These are phyloP conservation scores for Danio tinwini DNA, from an alignment of 2,797 vertebrate species.

Conservation along the genomic window DNA sequence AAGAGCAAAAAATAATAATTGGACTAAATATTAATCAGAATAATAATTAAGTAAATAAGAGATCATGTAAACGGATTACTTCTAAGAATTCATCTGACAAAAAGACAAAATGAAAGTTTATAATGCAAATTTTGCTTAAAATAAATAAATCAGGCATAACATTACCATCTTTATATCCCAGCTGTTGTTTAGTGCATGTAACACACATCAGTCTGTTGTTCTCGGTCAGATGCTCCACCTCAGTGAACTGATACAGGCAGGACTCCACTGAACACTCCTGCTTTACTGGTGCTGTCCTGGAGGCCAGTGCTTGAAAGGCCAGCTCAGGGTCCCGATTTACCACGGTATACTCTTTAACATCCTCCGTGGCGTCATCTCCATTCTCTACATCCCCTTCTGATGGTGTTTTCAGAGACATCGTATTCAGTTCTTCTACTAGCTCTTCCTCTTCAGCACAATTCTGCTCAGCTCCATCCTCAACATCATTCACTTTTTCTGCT, in stretches of 20 bases:
- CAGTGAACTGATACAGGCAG: conserved; percentile 92
- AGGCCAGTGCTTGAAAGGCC: conserved; percentile 87
- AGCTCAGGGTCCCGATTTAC: conserved; percentile 83
- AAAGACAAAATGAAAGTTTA: neutral
- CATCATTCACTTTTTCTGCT: conserved; percentile 38
- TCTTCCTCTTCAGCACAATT: conserved; percentile 61
- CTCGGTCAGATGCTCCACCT: conserved; percentile 88
- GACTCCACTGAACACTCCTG: conserved; percentile 88
- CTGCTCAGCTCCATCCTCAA: neutral
- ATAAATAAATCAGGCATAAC: neutral
- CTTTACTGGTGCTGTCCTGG: conserved; percentile 74
- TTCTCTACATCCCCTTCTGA: conserved; percentile 66
- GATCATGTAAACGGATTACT: too few species aligned
- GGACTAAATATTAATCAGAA: too few species aligned
- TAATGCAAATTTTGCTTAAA: neutral
- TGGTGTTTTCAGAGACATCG: conserved; percentile 70
- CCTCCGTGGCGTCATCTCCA: conserved; percentile 10
- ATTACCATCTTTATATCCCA: conserved; percentile 67
- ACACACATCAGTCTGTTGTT: conserved; percentile 93
- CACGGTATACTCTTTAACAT: conserved; percentile 67
- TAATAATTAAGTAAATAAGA: too few species aligned
- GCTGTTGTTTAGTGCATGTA: conserved; percentile 82
- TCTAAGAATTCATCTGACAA: neutral
- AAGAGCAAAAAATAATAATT: too few species aligned
- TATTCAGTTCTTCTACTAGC: conserved; percentile 69